Conservation (phyloP, 2,888 invertebrate genomes). For the Fissipunctia ypsillon region DNA sequence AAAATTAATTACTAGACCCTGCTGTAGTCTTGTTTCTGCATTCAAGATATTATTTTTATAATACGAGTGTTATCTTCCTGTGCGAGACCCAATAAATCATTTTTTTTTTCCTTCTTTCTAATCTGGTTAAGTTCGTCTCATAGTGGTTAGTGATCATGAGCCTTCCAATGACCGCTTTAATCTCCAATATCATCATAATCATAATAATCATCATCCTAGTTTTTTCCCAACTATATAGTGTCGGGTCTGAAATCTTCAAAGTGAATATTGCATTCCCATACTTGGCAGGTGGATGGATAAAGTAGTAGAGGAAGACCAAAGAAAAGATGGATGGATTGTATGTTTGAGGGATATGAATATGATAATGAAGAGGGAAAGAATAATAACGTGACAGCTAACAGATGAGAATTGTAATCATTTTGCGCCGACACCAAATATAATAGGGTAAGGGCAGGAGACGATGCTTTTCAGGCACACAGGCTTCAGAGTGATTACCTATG, state of each 20-base stretch:
- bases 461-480: not conserved
- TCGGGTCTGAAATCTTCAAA: not conserved
- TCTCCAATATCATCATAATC: too few species aligned
- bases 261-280: not conserved
- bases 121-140: too few species aligned
- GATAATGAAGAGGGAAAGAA: not conserved
- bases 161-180: not conserved
- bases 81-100: too few species aligned
- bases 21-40: not conserved
- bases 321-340: not conserved
- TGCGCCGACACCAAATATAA: too few species aligned
- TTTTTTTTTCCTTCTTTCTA: too few species aligned
- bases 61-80: not conserved
- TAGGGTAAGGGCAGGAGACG: not conserved
- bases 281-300: not conserved
- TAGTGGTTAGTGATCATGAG: too few species aligned
- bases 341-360: not conserved
- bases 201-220: too few species aligned
- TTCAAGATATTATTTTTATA: not conserved
- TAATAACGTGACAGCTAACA: not conserved
- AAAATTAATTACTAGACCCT: too few species aligned
- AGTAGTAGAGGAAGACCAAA: not conserved
- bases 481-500: not conserved
- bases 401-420: not conserved
- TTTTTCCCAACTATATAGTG: too few species aligned